phyloP scores from a whole-genome alignment of 2,113 vertebrate species.

The Callaeas wilsoni region DNA sequence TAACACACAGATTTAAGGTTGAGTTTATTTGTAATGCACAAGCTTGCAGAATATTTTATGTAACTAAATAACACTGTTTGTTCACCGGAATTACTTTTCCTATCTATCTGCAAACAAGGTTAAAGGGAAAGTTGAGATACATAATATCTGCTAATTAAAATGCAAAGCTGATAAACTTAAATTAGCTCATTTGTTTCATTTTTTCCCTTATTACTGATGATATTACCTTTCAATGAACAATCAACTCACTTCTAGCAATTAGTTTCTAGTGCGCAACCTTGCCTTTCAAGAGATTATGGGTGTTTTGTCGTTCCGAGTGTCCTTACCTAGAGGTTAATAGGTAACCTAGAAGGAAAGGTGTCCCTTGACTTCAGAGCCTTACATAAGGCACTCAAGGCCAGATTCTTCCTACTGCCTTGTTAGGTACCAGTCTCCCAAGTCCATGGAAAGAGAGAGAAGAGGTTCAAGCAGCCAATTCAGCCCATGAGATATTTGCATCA shows the following conservation, averaged over 20 bases:
- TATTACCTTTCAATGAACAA: background rate
- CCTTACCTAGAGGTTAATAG: background rate
- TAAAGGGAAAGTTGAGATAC: background rate
- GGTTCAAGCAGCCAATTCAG: background rate
- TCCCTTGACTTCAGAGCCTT: background rate
- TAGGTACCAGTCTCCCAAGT: background rate
- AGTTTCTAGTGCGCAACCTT: background rate
- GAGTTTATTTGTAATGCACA: conserved; percentile 20
- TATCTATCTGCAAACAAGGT: background rate
- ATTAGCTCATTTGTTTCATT: background rate
- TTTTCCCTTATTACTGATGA: background rate
- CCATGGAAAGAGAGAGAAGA: background rate
- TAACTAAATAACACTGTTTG: conserved; percentile 8
- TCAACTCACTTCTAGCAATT: background rate
- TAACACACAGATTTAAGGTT: background rate
- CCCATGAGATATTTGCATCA: background rate
- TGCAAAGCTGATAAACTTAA: background rate
- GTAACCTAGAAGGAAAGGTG: background rate
- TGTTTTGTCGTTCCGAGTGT: background rate
- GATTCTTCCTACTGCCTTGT: background rate
- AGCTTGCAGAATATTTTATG: conserved; percentile 16
- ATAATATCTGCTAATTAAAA: background rate
- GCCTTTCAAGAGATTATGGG: background rate
- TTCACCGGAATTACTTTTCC: background rate
- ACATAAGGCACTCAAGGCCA: background rate